Percentiles rank a stretch among this genome's conserved stretches.
These are phyloP conservation scores for Clunio marinus DNA, from an alignment of 2,888 invertebrate species.

Conservation along the genomic window DNA sequence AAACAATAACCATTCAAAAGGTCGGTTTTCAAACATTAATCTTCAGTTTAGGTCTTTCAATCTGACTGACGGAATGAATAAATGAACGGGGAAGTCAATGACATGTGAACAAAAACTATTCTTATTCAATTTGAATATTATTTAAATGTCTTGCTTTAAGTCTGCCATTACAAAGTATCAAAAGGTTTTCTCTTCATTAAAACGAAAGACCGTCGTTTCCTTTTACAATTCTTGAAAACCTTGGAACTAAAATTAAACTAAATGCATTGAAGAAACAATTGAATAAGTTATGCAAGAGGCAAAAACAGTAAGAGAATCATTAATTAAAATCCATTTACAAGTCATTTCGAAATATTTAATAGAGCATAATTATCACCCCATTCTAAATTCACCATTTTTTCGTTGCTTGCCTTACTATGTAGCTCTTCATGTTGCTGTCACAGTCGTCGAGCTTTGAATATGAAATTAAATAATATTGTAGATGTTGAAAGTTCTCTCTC, in stretches of 20 bases:
- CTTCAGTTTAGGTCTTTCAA: background rate
- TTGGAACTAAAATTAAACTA: no score
- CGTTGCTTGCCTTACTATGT: background rate
- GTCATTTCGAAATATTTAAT: background rate
- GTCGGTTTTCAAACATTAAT: background rate
- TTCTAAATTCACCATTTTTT: background rate
- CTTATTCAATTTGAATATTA: no score
- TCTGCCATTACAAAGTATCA: no score
- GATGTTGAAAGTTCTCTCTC: background rate
- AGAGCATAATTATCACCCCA: background rate
- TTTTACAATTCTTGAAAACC: no score
- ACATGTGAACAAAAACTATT: background rate
- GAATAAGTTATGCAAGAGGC: no score
- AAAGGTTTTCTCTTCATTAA: no score
- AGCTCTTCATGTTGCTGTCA: background rate
- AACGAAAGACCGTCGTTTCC: no score
- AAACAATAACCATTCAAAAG: background rate
- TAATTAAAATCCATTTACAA: constrained; percentile 10
- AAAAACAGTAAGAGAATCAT: background rate
- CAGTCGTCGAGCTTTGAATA: background rate
- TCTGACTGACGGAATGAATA: background rate
- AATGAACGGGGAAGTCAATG: background rate
- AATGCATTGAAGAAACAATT: no score
- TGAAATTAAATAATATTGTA: background rate
- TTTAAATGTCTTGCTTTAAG: no score